A percentile compares a stretch with the other conserved stretches of the same genome.
These are phyloP conservation scores for Caenorhabditis sp. DNA, from an alignment of 2,888 invertebrate genomes.

Conservation along the genomic window DNA sequence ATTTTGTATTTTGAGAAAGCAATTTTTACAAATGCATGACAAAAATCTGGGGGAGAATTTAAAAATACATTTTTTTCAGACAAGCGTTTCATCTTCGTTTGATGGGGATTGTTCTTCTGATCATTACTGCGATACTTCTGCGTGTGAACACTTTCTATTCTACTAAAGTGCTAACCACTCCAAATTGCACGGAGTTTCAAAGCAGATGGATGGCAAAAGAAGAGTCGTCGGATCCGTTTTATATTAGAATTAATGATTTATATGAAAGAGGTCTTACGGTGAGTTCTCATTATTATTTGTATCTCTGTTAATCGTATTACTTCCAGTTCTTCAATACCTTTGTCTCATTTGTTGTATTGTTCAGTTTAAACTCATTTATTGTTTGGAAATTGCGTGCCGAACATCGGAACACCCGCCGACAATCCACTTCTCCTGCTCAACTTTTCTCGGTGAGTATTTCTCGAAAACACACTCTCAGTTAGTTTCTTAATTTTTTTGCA, in stretches of 20 bases:
- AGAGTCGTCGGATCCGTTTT: constrained; percentile 16
- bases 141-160: constrained; percentile 40
- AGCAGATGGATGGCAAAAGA: constrained; percentile 37
- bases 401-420: constrained; percentile 54
- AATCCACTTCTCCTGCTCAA: constrained; percentile 49
- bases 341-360: constrained; percentile 57
- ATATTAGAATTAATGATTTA: background rate
- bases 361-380: constrained; percentile 52
- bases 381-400: constrained; percentile 51
- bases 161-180: constrained; percentile 28
- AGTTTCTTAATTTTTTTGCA: too few species aligned
- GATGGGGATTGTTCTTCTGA: constrained; percentile 14
- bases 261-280: constrained; percentile 31
- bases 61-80: constrained; percentile 18
- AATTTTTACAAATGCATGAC: background rate
- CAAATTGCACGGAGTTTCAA: constrained; percentile 36
- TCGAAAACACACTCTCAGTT: too few species aligned
- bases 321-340: constrained; percentile 62
- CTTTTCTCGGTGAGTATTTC: constrained; percentile 37
- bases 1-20: too few species aligned
- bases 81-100: constrained; percentile 24
- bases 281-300: background rate
- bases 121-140: constrained; percentile 22
- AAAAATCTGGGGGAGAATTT: background rate
- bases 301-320: background rate